Evolutionary conservation across 1,140 invertebrate species (phyloP).

Genomic region (Temnothorax curvispinosus): DNA sequence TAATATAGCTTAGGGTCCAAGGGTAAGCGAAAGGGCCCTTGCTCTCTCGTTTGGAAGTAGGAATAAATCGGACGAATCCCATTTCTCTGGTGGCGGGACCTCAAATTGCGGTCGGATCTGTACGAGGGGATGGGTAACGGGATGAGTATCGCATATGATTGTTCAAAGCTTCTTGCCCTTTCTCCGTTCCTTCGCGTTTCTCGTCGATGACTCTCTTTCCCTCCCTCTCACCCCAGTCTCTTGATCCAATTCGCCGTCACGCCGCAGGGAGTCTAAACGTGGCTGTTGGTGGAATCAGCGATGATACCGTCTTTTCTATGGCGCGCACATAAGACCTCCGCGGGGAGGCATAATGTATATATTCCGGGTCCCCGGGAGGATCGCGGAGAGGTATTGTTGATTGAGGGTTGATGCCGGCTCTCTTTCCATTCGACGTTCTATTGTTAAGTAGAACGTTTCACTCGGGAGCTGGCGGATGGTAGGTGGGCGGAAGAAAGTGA

Average conservation of each 20-base stretch:
- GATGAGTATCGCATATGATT: constrained; percentile 75
- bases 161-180: constrained; percentile 72
- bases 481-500: constrained; percentile 46
- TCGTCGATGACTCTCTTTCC: constrained; percentile 31
- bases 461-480: constrained; percentile 27
- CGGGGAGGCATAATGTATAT: constrained; percentile 64
- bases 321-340: constrained; percentile 41
- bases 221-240: neutral
- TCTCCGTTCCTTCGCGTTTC: constrained; percentile 15
- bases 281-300: constrained; percentile 64
- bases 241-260: constrained; percentile 38
- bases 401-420: constrained; percentile 71
- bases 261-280: constrained; percentile 45
- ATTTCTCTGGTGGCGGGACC: constrained; percentile 52
- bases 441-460: constrained; percentile 69
- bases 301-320: constrained; percentile 71
- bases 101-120: constrained; percentile 68
- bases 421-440: constrained; percentile 70
- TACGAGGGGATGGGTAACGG: constrained; percentile 32
- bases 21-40: neutral
- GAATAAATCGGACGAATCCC: constrained; percentile 61
- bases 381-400: constrained; percentile 72
- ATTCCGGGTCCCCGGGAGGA: constrained; percentile 21
- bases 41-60: constrained; percentile 19
- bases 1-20: constrained; percentile 7